A percentile compares a stretch with the other conserved stretches of the same genome.
Conservation (phyloP, 2,888 invertebrate genomes). For the Nomada fucata region DNA sequence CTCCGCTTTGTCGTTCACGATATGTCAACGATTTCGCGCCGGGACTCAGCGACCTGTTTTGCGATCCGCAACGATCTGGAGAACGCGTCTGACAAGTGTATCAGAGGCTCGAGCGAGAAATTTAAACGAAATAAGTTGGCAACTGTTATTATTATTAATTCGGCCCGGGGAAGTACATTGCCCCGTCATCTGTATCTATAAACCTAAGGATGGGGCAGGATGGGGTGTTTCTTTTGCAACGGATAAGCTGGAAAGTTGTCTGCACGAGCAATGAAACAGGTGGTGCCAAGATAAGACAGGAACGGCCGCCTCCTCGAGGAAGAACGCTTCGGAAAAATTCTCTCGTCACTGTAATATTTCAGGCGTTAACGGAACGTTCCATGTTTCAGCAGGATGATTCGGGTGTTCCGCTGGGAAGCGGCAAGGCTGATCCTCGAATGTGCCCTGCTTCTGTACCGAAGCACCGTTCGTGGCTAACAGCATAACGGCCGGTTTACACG, state of each 20-base stretch:
- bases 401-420: not conserved
- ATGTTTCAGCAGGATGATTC: conserved; percentile 15
- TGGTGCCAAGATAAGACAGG: not conserved
- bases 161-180: too few relatives aligned
- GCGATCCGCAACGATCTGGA: not conserved
- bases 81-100: not conserved
- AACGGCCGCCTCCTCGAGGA: not conserved
- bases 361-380: not conserved
- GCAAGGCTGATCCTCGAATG: conserved; percentile 3
- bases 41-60: too few relatives aligned
- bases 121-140: not conserved
- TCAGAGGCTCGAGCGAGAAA: not conserved
- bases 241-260: not conserved
- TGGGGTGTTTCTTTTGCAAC: not conserved
- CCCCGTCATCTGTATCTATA: too few relatives aligned
- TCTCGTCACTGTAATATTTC: conserved; percentile 30
- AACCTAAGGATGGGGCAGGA: too few relatives aligned
- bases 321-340: conserved; percentile 1
- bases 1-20: not conserved
- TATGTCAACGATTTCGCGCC: not conserved
- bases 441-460: not conserved
- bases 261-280: not conserved
- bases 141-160: too few relatives aligned
- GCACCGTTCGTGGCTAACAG: conserved; percentile 20
- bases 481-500: conserved; percentile 32